phyloP scores from a whole-genome alignment of 2,797 vertebrate genomes.

The Vespertilio murinus region DNA sequence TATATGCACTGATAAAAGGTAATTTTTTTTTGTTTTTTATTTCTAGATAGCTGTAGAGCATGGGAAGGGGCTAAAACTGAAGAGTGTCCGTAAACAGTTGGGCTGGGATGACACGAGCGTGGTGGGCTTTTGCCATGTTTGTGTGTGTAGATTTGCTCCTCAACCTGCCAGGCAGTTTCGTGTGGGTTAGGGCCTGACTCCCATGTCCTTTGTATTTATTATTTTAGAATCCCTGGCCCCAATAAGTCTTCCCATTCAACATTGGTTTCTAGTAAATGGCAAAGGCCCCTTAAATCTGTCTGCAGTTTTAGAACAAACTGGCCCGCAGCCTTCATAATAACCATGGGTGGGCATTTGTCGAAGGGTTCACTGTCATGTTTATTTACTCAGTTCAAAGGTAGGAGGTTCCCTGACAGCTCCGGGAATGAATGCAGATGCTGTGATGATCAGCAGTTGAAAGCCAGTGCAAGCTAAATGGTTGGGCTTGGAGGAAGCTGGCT shows the following conservation, averaged over 20 bases:
- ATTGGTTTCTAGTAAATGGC: conserved; percentile 54
- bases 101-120: conserved; percentile 67
- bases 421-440: conserved; percentile 19
- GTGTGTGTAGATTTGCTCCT: conserved; percentile 75
- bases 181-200: conserved; percentile 69
- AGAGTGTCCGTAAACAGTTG: conserved; percentile 77
- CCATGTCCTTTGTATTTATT: conserved; percentile 69
- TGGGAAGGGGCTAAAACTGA: conserved; percentile 72
- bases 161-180: conserved; percentile 64
- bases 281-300: conserved; percentile 64
- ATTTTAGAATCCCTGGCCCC: conserved; percentile 58
- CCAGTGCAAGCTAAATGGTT: background rate
- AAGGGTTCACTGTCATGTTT: conserved; percentile 38
- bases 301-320: conserved; percentile 7
- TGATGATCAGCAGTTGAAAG: background rate
- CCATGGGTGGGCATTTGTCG: conserved; percentile 58
- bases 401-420: background rate
- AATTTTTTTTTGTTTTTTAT: conserved; percentile 54
- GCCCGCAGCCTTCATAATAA: background rate
- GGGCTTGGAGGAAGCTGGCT: background rate
- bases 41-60: conserved; percentile 77
- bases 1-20: background rate
- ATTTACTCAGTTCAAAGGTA: conserved; percentile 62
- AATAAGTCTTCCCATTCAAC: conserved; percentile 54
- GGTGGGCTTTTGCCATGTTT: conserved; percentile 55